phyloP scores from a whole-genome alignment of 2,113 vertebrate species.

The Hippocampus comes region DNA sequence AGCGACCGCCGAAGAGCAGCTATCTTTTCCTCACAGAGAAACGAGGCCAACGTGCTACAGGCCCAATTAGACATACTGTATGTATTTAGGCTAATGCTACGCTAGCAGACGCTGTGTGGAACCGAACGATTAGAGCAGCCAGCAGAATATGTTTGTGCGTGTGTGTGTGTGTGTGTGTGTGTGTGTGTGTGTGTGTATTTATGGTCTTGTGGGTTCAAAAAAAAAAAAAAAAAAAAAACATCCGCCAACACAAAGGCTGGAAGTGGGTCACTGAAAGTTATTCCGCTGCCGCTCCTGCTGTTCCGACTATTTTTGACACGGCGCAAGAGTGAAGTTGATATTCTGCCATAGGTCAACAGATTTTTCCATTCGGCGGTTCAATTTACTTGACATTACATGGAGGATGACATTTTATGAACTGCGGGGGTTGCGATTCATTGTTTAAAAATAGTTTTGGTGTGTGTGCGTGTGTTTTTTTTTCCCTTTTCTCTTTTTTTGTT shows the following conservation, averaged over 20 bases:
- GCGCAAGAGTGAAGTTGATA: background rate
- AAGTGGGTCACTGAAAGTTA: constrained; percentile 14
- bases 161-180: background rate
- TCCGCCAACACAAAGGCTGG: constrained; percentile 9
- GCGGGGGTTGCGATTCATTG: background rate
- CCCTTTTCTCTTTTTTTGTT: no score
- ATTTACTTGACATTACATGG: background rate
- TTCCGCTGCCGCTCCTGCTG: background rate
- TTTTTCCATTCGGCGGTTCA: background rate
- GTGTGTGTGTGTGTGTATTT: background rate
- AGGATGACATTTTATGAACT: background rate
- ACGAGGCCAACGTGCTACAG: constrained; percentile 42
- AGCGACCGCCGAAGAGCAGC: background rate
- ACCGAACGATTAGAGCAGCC: constrained; percentile 42
- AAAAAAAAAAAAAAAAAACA: background rate
- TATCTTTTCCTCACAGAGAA: constrained; percentile 23
- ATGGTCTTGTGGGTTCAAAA: background rate
- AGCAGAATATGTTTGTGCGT: constrained; percentile 1
- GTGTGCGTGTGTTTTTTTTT: background rate
- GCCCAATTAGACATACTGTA: constrained; percentile 37
- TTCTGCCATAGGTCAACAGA: background rate
- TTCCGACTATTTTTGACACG: background rate
- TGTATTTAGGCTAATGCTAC: constrained; percentile 34
- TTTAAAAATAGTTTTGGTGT: background rate
- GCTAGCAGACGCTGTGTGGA: constrained; percentile 34